Base-by-base conservation (phyloP, 1,140 invertebrate species). In the Drosophila sulfurigaster region DNA sequence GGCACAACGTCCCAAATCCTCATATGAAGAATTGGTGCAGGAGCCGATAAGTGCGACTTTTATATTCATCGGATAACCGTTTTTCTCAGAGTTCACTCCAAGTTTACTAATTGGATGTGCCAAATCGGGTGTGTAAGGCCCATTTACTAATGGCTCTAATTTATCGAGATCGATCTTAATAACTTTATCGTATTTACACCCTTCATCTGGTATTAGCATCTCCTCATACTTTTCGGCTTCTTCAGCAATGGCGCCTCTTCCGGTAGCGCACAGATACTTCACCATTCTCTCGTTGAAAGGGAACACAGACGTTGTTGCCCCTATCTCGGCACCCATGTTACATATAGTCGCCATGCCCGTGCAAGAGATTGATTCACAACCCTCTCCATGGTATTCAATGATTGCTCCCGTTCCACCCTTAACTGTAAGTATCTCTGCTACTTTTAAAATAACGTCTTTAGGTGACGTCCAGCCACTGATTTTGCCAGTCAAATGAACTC, bases 291-390 rank as follows among this genome's bases (percentile, higher is more conserved):
- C 94, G 93, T 99, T 99, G 94, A 97, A 99, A 0, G 99, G 99
- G 93, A 99, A 99, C 8, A 99, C 93, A 86, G 94, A 93, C 0
- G 99, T 99, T 1, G 99, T 99, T 1, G 99, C 99, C 72, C 99
- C 99, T 82, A 99, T 99, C 94, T 99, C 99, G 63, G 99, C 99
- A 60, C 99, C 99, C 99, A 99, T 99, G 93, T 99, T 99, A 92
- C 99, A 99, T 92, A 99, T 99, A 16, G 99, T 99, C 5, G 97
- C 99, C 98, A 99, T 99, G 43, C 98, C 99, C 46, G 99, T 99
- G 92, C 98, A 99, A n/a, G 98, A 99, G 81, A 99, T 89, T 2
- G 85, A 88, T 80, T 99, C 98, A 0, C 99, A 98, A 28, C 99
- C 99, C 10, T 98, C 97, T 0, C 99, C 99, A 93, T 96, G 97